These are phyloP conservation scores for Drosophila nigromelanica DNA, from an alignment of 1,140 invertebrate species.

Conservation along the genomic window DNA sequence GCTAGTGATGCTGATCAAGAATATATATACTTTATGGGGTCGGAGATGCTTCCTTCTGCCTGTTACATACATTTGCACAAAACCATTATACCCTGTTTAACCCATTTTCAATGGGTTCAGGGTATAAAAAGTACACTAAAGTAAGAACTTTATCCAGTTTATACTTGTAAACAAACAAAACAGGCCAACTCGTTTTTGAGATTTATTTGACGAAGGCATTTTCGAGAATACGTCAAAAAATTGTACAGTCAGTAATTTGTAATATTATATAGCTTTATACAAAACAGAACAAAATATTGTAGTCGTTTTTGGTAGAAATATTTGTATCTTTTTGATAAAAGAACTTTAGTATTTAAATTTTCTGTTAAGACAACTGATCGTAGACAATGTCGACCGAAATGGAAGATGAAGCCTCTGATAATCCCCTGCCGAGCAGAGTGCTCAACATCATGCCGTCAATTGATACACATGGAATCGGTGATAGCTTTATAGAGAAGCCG, in stretches of 20 bases:
- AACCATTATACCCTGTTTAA: too few relatives aligned
- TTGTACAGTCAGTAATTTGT: not conserved
- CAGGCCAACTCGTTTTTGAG: not conserved
- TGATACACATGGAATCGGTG: constrained; percentile 7
- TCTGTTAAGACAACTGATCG: not conserved
- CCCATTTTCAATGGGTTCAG: too few relatives aligned
- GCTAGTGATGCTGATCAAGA: too few relatives aligned
- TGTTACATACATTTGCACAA: too few relatives aligned
- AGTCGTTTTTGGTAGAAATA: not conserved
- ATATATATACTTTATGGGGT: too few relatives aligned
- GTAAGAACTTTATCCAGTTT: too few relatives aligned
- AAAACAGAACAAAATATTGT: not conserved
- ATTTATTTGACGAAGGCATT: too few relatives aligned
- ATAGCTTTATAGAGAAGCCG: constrained; percentile 7
- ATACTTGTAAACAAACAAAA: not conserved
- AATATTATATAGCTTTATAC: not conserved
- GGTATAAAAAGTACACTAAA: too few relatives aligned
- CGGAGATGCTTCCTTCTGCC: too few relatives aligned
- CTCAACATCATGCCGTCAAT: not conserved
- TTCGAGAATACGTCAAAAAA: not conserved
- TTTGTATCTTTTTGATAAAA: not conserved
- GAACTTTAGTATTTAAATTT: constrained; percentile 2
- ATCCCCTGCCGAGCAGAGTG: not conserved
- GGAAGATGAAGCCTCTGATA: not conserved
- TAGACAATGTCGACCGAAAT: constrained; percentile 10